Conservation (phyloP, 2,888 invertebrate species). For the Stegana nigrithorax region DNA sequence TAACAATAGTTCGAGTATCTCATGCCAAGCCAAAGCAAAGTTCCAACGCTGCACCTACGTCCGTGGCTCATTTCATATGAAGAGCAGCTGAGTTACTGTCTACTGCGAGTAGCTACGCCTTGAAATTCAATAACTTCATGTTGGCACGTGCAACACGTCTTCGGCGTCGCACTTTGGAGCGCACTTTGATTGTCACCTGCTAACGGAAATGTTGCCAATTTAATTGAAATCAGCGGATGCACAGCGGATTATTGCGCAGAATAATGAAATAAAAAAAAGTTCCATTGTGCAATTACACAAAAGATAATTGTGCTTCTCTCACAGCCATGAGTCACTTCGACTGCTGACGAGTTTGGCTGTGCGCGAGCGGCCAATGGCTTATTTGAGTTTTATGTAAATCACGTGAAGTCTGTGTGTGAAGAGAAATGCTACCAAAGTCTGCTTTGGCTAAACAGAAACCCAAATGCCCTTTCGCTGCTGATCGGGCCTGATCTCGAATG, state of each 20-base stretch:
- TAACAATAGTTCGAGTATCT: too few relatives aligned
- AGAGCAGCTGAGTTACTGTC: too few relatives aligned
- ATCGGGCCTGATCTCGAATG: too few relatives aligned
- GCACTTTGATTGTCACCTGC: slow-evolving; percentile 20
- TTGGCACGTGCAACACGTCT: too few relatives aligned
- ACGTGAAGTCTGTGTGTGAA: too few relatives aligned
- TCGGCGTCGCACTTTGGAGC: too few relatives aligned
- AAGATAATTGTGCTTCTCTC: background rate
- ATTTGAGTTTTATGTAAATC: too few relatives aligned
- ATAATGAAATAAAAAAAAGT: background rate
- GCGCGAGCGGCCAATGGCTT: background rate
- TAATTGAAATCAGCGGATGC: slow-evolving; percentile 33
- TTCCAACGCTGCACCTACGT: background rate
- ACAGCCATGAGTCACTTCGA: background rate
- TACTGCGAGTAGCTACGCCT: too few relatives aligned
- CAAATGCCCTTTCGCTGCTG: too few relatives aligned
- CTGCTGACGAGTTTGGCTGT: background rate
- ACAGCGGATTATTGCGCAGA: background rate
- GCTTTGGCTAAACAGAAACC: too few relatives aligned
- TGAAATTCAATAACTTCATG: background rate
- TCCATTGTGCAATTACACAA: slow-evolving; percentile 13
- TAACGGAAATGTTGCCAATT: slow-evolving; percentile 45
- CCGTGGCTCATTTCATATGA: too few relatives aligned
- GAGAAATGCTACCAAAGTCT: too few relatives aligned
- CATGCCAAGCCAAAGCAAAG: background rate